Evolutionary conservation across 2,888 invertebrate genomes (phyloP).

Genomic region (Mellilla xanthometata): DNA sequence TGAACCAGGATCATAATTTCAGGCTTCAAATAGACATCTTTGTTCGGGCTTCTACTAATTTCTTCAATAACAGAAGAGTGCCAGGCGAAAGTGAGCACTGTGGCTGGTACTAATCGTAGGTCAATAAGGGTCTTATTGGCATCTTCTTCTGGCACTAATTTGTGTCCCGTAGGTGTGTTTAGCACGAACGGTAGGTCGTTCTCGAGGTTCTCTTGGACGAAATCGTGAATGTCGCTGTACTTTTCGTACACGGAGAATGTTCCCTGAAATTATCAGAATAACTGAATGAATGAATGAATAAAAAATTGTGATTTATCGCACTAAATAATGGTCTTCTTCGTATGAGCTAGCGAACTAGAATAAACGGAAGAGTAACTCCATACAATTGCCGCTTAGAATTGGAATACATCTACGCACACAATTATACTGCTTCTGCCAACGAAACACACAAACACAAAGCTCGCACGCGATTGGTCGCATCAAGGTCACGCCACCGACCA

Average conservation of each 20-base stretch:
- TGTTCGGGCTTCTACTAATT: conserved; percentile 74
- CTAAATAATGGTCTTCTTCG: too few relatives aligned
- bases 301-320: too few relatives aligned
- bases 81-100: conserved; percentile 90
- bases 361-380: too few relatives aligned
- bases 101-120: conserved; percentile 91
- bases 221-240: conserved; percentile 87
- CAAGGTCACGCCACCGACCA: too few relatives aligned
- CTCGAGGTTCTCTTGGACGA: conserved; percentile 89
- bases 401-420: too few relatives aligned
- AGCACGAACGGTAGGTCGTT: conserved; percentile 87
- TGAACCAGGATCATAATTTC: conserved; percentile 89
- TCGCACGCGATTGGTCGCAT: too few relatives aligned
- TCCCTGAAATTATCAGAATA: conserved; percentile 80
- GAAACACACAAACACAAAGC: too few relatives aligned
- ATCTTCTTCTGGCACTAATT: conserved; percentile 84
- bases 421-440: too few relatives aligned
- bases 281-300: background rate
- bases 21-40: conserved; percentile 87
- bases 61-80: conserved; percentile 78
- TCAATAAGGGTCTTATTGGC: conserved; percentile 89
- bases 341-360: too few relatives aligned
- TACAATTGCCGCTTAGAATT: too few relatives aligned
- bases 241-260: conserved; percentile 94
- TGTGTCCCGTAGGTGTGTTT: conserved; percentile 86